Base-by-base conservation (phyloP, 2,888 invertebrate genomes). In the Tuta absoluta region DNA sequence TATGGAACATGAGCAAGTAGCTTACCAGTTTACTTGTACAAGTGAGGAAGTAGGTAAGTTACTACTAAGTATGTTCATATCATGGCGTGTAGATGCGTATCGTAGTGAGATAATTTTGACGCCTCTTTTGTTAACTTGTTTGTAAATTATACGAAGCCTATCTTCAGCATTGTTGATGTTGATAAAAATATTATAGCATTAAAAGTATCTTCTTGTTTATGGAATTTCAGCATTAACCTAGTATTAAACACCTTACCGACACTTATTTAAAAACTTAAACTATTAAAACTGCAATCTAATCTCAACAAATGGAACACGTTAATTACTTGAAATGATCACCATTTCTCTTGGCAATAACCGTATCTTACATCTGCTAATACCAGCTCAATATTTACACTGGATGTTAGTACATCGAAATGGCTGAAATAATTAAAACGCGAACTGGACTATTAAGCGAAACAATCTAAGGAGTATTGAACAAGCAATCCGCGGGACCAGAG, bases 381-480 rank as follows among this genome's bases (percentile, higher is more conserved):
- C 8, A 45, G 48, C 48, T 48, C 19, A 17, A 24, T 28, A 49
- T 60, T 28, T 14, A 70, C 75, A 76, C 78, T 72, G 72, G 71
- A 70, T 74, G 72, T 72, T 69, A 72, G 72, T 70, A 73, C 74
- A 75, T 74, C 69, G 75, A 71, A 79, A 78, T 76, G 73, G 75
- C 71, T 72, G 80, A 73, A 79, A 80, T 85, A 84, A 85, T 85
- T 82, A 83, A 85, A 84, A 78, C 79, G 80, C 81, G 80, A 82
- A 79, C 76, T 74, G 80, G 80, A 80, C 82, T 81, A 84, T 80
- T 85, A 80, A 81, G 74, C 70, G 76, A 76, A 76, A 78, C 77
- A 80, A 77, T 80, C 75, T 80, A 77, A 74, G 72, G 76, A 77
- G 78, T 77, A 79, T 75, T 74, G 81, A 80, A 86, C 86, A 86